Conservation (phyloP, 2,113 vertebrate species). For the Todiramphus saurophagus region DNA sequence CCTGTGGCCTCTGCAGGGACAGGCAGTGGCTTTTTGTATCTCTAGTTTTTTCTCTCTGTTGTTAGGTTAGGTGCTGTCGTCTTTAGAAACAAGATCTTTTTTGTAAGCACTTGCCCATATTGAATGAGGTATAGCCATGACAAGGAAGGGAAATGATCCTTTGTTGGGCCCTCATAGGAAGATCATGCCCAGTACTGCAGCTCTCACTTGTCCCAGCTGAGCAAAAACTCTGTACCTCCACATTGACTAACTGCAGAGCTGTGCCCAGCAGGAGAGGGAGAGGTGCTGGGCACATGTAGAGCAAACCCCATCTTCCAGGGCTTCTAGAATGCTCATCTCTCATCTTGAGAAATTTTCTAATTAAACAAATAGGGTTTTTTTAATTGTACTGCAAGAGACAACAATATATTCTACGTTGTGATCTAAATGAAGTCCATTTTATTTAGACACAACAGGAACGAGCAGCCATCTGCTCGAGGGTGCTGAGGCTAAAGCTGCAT, state of each 20-base stretch:
- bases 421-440: background rate
- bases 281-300: background rate
- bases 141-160: background rate
- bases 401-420: background rate
- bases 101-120: background rate
- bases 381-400: background rate
- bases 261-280: no score
- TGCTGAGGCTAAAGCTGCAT: background rate
- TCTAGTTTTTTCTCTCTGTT: background rate
- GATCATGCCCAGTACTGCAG: background rate
- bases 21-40: background rate
- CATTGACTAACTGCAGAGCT: background rate
- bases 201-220: background rate
- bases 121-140: background rate
- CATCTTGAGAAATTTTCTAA: background rate
- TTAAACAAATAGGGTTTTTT: background rate
- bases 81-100: background rate
- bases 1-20: background rate
- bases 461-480: background rate
- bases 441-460: background rate
- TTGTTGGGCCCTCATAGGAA: background rate
- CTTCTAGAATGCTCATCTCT: background rate
- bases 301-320: background rate
- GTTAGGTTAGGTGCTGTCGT: background rate
- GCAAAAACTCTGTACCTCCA: background rate